phyloP scores from a whole-genome alignment of 2,888 invertebrate genomes.

The Parascotia fuliginaria region DNA sequence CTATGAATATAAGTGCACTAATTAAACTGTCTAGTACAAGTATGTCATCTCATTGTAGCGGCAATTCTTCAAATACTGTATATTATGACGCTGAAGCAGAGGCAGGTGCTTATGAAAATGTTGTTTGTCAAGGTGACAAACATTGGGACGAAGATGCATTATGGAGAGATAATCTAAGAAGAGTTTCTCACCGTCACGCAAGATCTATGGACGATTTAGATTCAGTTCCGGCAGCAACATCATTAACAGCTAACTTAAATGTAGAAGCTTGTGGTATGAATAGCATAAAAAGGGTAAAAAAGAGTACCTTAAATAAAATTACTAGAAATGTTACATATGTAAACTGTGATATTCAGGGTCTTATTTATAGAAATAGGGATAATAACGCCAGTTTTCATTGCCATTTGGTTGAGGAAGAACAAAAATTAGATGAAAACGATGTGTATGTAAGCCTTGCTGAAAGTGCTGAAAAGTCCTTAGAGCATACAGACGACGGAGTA shows the following conservation, averaged over 20 bases:
- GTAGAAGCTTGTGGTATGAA: constrained; percentile 69
- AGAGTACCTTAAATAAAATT: constrained; percentile 73
- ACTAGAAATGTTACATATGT: constrained; percentile 92
- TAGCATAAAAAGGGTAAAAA: constrained; percentile 77
- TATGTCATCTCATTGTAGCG: constrained; percentile 81
- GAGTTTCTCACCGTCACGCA: constrained; percentile 92
- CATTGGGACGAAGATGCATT: constrained; percentile 94
- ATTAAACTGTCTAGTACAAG: constrained; percentile 75
- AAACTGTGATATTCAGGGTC: constrained; percentile 88
- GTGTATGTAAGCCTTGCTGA: constrained; percentile 83
- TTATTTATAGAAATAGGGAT: constrained; percentile 70
- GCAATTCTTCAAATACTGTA: constrained; percentile 79
- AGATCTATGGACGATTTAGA: constrained; percentile 94
- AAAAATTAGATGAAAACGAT: constrained; percentile 77
- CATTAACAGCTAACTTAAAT: constrained; percentile 53
- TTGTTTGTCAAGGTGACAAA: constrained; percentile 87
- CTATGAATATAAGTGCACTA: constrained; percentile 55
- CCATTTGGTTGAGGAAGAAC: constrained; percentile 57
- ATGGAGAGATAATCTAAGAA: constrained; percentile 92
- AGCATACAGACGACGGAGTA: constrained; percentile 80
- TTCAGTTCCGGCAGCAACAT: constrained; percentile 57
- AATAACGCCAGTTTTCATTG: constrained; percentile 47
- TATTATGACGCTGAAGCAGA: constrained; percentile 81
- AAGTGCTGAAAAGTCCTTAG: constrained; percentile 52
- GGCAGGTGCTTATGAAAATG: constrained; percentile 75